These are phyloP conservation scores for Solenopsis invicta DNA, from an alignment of 1,140 invertebrate genomes.

Conservation along the genomic window DNA sequence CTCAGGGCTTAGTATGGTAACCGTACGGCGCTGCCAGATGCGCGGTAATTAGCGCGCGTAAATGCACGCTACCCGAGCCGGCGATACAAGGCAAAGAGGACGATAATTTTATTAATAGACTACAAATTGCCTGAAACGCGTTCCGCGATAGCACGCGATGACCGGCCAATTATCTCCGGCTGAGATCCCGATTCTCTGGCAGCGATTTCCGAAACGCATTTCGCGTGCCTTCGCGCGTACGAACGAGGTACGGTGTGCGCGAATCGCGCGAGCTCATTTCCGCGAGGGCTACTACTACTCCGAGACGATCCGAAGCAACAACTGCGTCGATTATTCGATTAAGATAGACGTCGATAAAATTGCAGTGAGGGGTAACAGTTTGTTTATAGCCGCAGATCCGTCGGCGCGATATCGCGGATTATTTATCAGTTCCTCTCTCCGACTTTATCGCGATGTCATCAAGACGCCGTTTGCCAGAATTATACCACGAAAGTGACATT, in stretches of 20 bases:
- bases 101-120: constrained; percentile 76
- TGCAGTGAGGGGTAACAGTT: neutral
- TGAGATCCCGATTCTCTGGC: constrained; percentile 32
- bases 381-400: constrained; percentile 22
- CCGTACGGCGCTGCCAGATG: constrained; percentile 66
- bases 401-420: constrained; percentile 8
- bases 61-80: constrained; percentile 45
- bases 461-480: constrained; percentile 32
- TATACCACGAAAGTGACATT: constrained; percentile 13
- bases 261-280: constrained; percentile 24
- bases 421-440: neutral
- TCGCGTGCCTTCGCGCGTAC: constrained; percentile 17
- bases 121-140: constrained; percentile 75
- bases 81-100: constrained; percentile 39
- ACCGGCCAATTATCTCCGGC: constrained; percentile 71
- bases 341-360: constrained; percentile 54
- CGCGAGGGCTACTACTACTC: neutral
- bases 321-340: constrained; percentile 36
- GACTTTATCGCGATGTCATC: constrained; percentile 17
- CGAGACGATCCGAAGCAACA: constrained; percentile 23
- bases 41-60: constrained; percentile 70
- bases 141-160: constrained; percentile 63
- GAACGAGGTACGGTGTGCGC: constrained; percentile 3
- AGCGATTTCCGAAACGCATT: constrained; percentile 45
- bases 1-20: constrained; percentile 4